Evolutionary conservation across 1,140 invertebrate species (phyloP), one percentile per base, ranked within the genome.

Genomic region (Magallana ariakensis): DNA sequence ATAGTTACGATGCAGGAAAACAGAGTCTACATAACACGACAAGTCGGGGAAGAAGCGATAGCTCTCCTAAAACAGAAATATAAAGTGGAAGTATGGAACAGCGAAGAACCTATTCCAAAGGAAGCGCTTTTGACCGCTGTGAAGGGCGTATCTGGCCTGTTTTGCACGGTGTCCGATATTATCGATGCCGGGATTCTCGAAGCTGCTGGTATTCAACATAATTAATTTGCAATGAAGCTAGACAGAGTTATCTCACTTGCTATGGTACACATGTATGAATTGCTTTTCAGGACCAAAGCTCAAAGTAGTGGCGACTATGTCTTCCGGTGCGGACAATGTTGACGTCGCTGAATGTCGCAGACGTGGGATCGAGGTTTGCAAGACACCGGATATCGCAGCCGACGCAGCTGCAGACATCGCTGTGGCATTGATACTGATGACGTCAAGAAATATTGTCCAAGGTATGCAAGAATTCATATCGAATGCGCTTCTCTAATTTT

Each of bases 351-450:
- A 92, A 85, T 96, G 95, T 90, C 91, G 90, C 80, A 91, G 92
- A 87, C 88, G 93, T 82, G 91, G 91, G 53, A 93, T 95, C 19
- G 81, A 88, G n/a, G 93, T 96, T 83, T 98, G 98, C 1, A 98
- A 97, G 91, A 99, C 98, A 5, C 98, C 98, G 2, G 96, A 97
- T 92, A 97, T 98, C n/a, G 94, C 99, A 11, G 98, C 98, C 0
- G 97, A 98, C 95, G 97, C 98, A 2, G 97, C 97, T 13, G 97
- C 98, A 16, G 98, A 99, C 95, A 94, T 99, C n/a, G 97, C 97
- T 15, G 95, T 99, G 2, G 96, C 97, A 1, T 94, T 99, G 5
- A 93, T 98, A 11, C 94, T 98, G 86, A 96, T 97, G 11, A 97
- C 97, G 3, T 96, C 97, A 22, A 95, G 98, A 66, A 96, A 97